Evolutionary conservation across 2,888 invertebrate species (phyloP), one percentile per base, ranked within the genome.

Genomic region (Caenorhabditis zanzibari): DNA sequence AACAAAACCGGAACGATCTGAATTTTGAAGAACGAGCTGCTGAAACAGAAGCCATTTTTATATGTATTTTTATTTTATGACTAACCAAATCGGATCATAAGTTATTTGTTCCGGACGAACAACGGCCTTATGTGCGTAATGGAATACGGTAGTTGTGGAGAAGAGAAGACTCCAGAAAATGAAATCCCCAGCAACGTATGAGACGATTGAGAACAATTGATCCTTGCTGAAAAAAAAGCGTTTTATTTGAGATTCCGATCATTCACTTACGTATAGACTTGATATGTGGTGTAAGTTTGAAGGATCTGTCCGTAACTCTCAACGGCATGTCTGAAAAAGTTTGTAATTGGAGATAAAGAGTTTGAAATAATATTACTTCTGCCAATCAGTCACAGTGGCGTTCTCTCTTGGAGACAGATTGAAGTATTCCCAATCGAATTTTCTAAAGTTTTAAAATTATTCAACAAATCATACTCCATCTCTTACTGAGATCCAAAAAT

Each of bases 251-350:
- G 16, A n/a, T 58, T 4, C 14, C 12, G 2, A n/a, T 32, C 41
- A 49, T 7, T 19, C n/a, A 26, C 74, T 58, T 35, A 84, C 82
- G 85, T 82, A 68, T 82, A 86, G 12, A 86, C 73, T n/a, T 77
- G 74, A 49, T 86, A 86, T n/a, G 85, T 86, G 0, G 85, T 86
- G 79, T 86, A 86, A 28, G 84, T 72, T 28, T 83, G 68, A 12
- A 86, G 74, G 28, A 84, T 82, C 47, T 82, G 49, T 22, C 71
- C 81, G 59, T 79, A 86, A 28, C 79, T 73, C 14, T 74, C 56
- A 9, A 86, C 58, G 3, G 85, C 83, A 41, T 80, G 76, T n/a
- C 85, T 86, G 64, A 59, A 61, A 22, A 19, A 38, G 14, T 22
- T 38, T 10, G 2, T 10, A 6, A 22, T 52, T 14, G 16, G 19